Evolutionary conservation across 2,113 vertebrate genomes (phyloP), one percentile per base, ranked within the genome.

Genomic region (Lampris megalopsis): DNA sequence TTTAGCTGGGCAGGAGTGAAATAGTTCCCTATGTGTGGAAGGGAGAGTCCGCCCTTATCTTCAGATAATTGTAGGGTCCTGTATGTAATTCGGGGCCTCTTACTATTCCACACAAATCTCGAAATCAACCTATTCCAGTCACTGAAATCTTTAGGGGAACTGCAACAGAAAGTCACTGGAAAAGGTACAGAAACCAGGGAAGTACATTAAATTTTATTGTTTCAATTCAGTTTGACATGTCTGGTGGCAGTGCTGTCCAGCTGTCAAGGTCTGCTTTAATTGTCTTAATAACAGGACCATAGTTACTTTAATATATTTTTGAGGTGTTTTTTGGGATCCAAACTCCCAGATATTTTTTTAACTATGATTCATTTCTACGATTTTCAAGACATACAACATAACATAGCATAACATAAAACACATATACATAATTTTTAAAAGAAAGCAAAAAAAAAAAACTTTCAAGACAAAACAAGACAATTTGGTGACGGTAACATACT

Each of bases 221-320:
- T 5, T 49, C 5, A 5, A 49, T 5, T 10, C 10, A 24, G 24
- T 24, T 24, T 24, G 5, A 59, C 57, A 38, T 36, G 57, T 13
- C 54, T 56, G 54, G 54, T 13, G n/a, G 9, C 10, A 24, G n/a
- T 56, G n/a, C 10, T 13, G 54, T 24, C 24, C 24, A 24, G 24
- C 24, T 24, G 24, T 24, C 24, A 24, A 24, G 24, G 24, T 24
- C 24, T 24, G 24, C 24, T 24, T 24, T 24, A 24, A 24, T 24
- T 24, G 24, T 24, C 24, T 24, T 24, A 24, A 24, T 6, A 56
- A n/a, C 2, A 5, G 2, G 10, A 6, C 1, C 6, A n/a, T 56
- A 56, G 2, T 59, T 63, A 2, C 11, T 57, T 57, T 57, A 4
- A 57, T 57, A 57, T 63, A 63, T 63, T 63, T 45, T 63, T 24